Evolutionary conservation across 2,113 vertebrate species (phyloP).

Genomic region (Morphnarchus princeps): DNA sequence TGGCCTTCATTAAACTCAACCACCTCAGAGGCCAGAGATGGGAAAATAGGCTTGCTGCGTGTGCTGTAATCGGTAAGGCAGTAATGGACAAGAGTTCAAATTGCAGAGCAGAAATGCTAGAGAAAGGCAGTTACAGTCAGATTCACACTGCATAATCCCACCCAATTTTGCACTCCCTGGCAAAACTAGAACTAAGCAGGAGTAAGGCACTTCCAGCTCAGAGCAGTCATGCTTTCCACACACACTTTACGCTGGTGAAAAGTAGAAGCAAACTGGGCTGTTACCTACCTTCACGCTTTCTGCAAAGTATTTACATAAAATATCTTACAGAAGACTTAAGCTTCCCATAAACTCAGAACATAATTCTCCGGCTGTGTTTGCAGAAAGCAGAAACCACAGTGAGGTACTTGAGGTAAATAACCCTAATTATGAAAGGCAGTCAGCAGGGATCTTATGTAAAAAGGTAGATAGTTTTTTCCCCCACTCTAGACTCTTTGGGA

Average conservation of each 20-base stretch:
- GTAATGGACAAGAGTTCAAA: neutral
- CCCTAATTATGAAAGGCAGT: neutral
- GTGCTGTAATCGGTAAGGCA: neutral
- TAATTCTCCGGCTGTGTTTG: neutral
- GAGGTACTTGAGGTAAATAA: neutral
- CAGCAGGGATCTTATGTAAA: neutral
- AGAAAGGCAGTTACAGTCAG: neutral
- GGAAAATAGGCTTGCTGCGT: rapidly evolving
- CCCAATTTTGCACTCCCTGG: neutral
- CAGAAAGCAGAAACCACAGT: neutral
- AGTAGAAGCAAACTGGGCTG: neutral
- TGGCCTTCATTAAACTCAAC: neutral
- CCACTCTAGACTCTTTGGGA: neutral
- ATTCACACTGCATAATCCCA: neutral
- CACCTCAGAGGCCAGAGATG: neutral
- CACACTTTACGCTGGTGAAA: rapidly evolving
- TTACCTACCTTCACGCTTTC: neutral
- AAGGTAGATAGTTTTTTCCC: neutral
- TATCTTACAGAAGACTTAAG: neutral
- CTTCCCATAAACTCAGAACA: neutral
- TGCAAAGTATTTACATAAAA: neutral
- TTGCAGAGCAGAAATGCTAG: neutral
- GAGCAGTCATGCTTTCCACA: neutral
- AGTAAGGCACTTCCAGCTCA: neutral
- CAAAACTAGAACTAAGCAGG: neutral